Evolutionary conservation across 2,888 invertebrate species (phyloP), one percentile per base, ranked within the genome.

Genomic region (Onthophagus sagittarius): DNA sequence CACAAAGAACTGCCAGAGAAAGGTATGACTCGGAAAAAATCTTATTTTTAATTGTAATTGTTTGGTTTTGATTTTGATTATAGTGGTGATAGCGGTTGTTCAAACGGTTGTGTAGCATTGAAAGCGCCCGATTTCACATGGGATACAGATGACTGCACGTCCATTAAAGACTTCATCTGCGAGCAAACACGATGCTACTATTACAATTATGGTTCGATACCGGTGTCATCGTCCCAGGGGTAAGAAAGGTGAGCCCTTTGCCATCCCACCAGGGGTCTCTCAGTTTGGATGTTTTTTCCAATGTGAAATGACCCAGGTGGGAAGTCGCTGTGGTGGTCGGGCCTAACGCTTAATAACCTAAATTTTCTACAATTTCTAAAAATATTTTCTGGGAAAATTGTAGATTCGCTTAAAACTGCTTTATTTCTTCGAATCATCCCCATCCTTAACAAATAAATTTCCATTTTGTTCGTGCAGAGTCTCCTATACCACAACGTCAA

Each of bases 161-260:
- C 91, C 82, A 90, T 93, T 81, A 94, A 94, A 88, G 94, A 94
- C 87, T 94, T 94, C 86, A 94, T 95, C 84, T 95, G 94, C 87
- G 94, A 95, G 87, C 94, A 94, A 88, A 94, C 94, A 77, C 90
- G 94, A 83, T 95, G 94, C 88, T 94, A 94, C 87, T 94, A 94
- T 88, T 94, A 94, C 89, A 94, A 94, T 88, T 95, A 94, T 86
- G 94, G 94, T 85, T 94, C 94, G 86, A 94, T 94, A 88, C 94
- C 94, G 85, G 94, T 94, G 84, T 93, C 94, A 85, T 93, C 94
- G 82, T 91, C 93, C 90, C 94, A 94, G 94, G 94, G 94, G 94
- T 94, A 94, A 94, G 94, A 87, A 67, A 92, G 92, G 92, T 92
- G 92, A 92, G 92, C 82, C 82, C 82, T 78, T 78, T 78, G 79